Base-by-base conservation (phyloP, 2,113 vertebrate species). In the Amblyopsis rosae region DNA sequence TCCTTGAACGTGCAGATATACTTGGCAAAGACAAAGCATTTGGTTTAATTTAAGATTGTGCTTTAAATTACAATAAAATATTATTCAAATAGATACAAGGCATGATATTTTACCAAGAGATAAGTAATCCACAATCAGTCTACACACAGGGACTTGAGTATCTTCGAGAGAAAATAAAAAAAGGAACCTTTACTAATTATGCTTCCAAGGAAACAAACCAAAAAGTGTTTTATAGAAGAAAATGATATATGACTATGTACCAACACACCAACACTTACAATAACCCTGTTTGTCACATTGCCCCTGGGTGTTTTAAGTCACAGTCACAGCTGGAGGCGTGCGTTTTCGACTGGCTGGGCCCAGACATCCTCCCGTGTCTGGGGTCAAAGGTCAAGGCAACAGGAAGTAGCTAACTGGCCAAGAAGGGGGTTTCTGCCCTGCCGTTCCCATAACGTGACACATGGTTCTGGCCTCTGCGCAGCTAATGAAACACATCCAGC, bases 401-500 rank as follows among this genome's bases (percentile, higher is more conserved):
- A 93, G 90, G 91, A 93, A 93, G 88, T 85, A 73, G 75, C 80
- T 92, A 91, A 93, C 84, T 87, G 87, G 85, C 77, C 86, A 78
- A 86, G 83, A 88, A 91, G 89, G 84, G 85, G 69, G 83, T 70
- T 70, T 67, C 56, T 49, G 58, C 72, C 65, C 72, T 64, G 71
- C 82, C 70, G 65, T 78, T 80, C 35, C 79, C 86, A 90, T 83
- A 89, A 80, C 74, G 74, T 80, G 87, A 92, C 92, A 92, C 88
- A 92, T 89, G 88, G 88, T 89, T 92, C 86, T 88, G 80, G 78
- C 81, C 84, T 82, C 81, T 76, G 80, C 51, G 6, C 59, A 80
- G 70, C 84, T 93, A 92, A 93, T 92, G 90, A 92, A 93, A 93
- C 91, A 82, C 88, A 90, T 92, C 89, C 87, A 88, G 75, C 80